Conservation (phyloP, 2,113 vertebrate genomes). For the Saccopteryx bilineata region DNA sequence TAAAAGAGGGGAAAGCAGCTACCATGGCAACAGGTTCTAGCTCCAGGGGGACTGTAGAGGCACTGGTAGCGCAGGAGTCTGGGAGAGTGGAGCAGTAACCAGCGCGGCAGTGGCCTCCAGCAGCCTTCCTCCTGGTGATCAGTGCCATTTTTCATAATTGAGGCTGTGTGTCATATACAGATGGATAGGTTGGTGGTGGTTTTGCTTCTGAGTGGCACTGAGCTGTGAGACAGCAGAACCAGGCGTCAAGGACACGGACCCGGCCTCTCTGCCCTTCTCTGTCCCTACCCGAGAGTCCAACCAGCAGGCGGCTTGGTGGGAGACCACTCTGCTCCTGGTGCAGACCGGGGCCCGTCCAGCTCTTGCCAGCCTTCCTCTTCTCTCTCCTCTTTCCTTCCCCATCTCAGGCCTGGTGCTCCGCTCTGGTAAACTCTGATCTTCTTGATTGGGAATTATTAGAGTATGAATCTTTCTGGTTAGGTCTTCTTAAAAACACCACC, state of each 20-base stretch:
- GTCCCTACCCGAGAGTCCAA: background rate
- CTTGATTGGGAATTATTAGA: background rate
- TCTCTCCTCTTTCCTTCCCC: background rate
- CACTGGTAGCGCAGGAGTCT: background rate
- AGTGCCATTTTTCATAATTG: slow-evolving; percentile 35
- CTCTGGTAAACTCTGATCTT: background rate
- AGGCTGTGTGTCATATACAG: background rate
- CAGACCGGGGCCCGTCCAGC: too few relatives aligned
- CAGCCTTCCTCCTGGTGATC: background rate
- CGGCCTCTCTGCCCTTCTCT: background rate
- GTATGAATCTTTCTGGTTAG: background rate
- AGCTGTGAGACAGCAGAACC: background rate
- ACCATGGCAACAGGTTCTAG: slow-evolving; percentile 71
- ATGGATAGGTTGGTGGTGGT: background rate
- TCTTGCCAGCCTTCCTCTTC: background rate
- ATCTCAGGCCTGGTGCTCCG: background rate
- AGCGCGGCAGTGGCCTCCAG: background rate
- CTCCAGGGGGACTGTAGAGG: background rate
- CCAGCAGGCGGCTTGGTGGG: too few relatives aligned
- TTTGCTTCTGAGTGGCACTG: slow-evolving; percentile 5
- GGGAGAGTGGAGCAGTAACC: background rate
- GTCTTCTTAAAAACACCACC: background rate
- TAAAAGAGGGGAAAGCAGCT: slow-evolving; percentile 33
- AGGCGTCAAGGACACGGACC: background rate
- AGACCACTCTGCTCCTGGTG: background rate